phyloP scores from a whole-genome alignment of 1,140 invertebrate genomes.

The Diachasma alloeum region DNA sequence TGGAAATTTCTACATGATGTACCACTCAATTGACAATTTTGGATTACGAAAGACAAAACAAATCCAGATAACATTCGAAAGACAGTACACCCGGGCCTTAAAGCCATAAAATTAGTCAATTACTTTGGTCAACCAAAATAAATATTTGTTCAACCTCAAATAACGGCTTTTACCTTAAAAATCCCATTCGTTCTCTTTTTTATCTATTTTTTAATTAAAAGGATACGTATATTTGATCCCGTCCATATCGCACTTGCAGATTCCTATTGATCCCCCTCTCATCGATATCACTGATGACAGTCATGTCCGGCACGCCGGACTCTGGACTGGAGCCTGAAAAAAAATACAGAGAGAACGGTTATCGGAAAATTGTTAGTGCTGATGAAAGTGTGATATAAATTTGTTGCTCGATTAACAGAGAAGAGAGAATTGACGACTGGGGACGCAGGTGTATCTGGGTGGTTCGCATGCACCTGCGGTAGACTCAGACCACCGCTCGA shows the following conservation, averaged over 20 bases:
- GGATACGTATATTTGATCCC: conserved; percentile 94
- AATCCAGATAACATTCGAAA: no score
- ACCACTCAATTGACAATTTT: no score
- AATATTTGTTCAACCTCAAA: neutral
- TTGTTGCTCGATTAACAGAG: neutral
- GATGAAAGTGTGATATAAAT: conserved; percentile 6
- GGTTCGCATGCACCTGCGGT: conserved; percentile 29
- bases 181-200: no score
- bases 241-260: conserved; percentile 82
- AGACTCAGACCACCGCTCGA: neutral
- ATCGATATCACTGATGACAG: conserved; percentile 90
- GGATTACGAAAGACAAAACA: no score
- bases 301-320: conserved; percentile 88
- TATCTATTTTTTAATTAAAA: conserved; percentile 60
- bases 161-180: no score
- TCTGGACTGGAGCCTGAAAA: conserved; percentile 70
- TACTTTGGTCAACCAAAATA: no score
- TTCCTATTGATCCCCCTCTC: conserved; percentile 92
- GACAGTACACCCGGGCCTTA: no score
- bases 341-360: conserved; percentile 35
- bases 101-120: no score
- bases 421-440: neutral
- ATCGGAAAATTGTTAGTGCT: neutral
- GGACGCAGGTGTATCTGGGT: conserved; percentile 21
- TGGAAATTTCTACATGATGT: no score